phyloP scores from a whole-genome alignment of 2,888 invertebrate genomes.

The Melieria omissa region DNA sequence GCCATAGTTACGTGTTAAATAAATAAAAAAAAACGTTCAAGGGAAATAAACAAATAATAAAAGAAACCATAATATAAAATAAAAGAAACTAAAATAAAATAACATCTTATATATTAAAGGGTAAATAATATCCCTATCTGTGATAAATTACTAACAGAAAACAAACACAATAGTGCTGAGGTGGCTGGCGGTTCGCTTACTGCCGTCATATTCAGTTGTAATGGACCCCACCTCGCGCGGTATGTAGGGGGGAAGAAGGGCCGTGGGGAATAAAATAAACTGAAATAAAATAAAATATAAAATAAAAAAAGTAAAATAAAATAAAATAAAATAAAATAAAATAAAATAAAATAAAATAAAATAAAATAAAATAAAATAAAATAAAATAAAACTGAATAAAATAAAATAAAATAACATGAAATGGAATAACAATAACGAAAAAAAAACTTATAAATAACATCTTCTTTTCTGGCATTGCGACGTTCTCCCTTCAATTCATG shows the following conservation, averaged over 20 bases:
- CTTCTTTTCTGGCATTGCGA: no score
- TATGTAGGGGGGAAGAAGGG: no score
- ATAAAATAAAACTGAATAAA: background rate
- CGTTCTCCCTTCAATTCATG: no score
- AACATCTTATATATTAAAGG: no score
- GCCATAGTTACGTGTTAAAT: no score
- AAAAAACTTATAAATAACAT: background rate
- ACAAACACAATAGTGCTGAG: no score
- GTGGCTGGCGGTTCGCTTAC: no score
- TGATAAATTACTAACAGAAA: no score
- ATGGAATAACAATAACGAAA: background rate
- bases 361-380: background rate
- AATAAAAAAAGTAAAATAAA: background rate
- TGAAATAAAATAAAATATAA: background rate
- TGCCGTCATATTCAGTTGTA: no score
- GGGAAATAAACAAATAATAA: background rate
- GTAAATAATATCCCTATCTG: no score
- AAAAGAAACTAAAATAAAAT: background rate
- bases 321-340: constrained; percentile 11
- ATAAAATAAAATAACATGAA: background rate
- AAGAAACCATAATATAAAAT: background rate
- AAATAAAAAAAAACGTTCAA: no score
- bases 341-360: constrained; percentile 3
- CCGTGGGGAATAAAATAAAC: background rate
- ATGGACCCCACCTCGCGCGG: no score